phyloP scores from a whole-genome alignment of 2,888 invertebrate genomes.

The Cacoxenus indagator region DNA sequence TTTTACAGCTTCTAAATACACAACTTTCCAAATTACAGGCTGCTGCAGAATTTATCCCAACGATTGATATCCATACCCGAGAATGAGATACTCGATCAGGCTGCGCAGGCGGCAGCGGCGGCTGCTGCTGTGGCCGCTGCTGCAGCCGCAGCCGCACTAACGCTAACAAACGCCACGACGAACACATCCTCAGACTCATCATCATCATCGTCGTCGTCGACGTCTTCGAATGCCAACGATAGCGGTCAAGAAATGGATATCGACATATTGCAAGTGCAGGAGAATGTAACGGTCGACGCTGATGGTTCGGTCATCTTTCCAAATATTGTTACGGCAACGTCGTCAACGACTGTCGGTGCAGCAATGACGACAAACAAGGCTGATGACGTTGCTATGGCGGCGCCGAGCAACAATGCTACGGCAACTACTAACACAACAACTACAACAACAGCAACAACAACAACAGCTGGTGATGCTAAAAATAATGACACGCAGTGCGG shows the following conservation, averaged over 20 bases:
- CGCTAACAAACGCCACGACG: constrained; percentile 54
- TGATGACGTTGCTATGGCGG: constrained; percentile 3
- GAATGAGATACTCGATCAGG: constrained; percentile 73
- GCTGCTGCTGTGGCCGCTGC: constrained; percentile 65
- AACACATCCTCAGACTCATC: constrained; percentile 45
- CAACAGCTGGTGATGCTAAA: constrained; percentile 2
- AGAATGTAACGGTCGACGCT: constrained; percentile 68
- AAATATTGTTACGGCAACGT: constrained; percentile 30
- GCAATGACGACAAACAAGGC: constrained; percentile 34
- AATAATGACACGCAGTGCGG: neutral
- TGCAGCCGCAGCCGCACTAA: constrained; percentile 59
- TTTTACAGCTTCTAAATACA: no score
- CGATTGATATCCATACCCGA: constrained; percentile 74
- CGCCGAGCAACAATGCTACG: constrained; percentile 32
- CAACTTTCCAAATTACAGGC: constrained; percentile 54
- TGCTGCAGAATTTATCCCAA: constrained; percentile 74
- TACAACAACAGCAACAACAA: constrained; percentile 29
- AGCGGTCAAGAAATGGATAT: constrained; percentile 73
- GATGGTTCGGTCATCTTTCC: constrained; percentile 68
- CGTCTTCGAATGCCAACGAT: constrained; percentile 60
- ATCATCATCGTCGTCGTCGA: constrained; percentile 45
- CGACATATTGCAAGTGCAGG: constrained; percentile 74
- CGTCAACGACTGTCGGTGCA: constrained; percentile 28
- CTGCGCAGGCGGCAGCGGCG: constrained; percentile 68
- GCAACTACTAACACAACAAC: constrained; percentile 28